Base-by-base conservation (phyloP, 2,113 vertebrate genomes). In the Triplophysa dalaica region DNA sequence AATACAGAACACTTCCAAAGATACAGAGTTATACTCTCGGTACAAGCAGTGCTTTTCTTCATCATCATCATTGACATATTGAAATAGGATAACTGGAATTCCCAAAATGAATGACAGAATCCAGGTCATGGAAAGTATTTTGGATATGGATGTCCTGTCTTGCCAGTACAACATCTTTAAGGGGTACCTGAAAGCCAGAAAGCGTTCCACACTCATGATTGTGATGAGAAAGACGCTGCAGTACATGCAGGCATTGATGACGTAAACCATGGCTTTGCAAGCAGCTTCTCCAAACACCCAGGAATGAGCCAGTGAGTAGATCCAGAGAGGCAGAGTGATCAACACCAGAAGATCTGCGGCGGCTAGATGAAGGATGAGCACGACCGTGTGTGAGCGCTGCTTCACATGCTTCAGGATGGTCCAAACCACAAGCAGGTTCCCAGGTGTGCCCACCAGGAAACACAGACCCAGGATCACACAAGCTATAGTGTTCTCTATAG, bases 261-360 rank as follows among this genome's bases (percentile, higher is more conserved):
- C 5, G 43, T 89, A 93, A 17, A 89, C 88, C 48, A 91, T 89
- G 65, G 86, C 86, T 81, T 92, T 93, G 81, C 93, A 94, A 22
- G 70, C 70, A 21, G 29, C 78, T 65, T 87, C 83, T 10, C 92
- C 91, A 24, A 93, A 93, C 72, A 94, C 87, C 93, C 93, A 94
- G 60, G 86, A 88, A 19, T 33, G 62, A 1, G 80, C 91, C 63
- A 94, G 58, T 2, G 91, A 91, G 85, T 93, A 93, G 84, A 94
- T 93, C 93, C 93, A 94, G 14, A 94, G 11, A n/a, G 92, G 92
- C 75, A 94, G 75, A 3, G 93, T 94, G 86, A 93, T 87, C 81
- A 94, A 88, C 33, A 93, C 90, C 77, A 94, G 81, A 74, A 93
- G 86, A 83, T 94, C 93, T 0, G 93, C 92, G 0, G 19, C 79